Base-by-base conservation (phyloP, 2,888 invertebrate species). In the Meteorus cinctellus region DNA sequence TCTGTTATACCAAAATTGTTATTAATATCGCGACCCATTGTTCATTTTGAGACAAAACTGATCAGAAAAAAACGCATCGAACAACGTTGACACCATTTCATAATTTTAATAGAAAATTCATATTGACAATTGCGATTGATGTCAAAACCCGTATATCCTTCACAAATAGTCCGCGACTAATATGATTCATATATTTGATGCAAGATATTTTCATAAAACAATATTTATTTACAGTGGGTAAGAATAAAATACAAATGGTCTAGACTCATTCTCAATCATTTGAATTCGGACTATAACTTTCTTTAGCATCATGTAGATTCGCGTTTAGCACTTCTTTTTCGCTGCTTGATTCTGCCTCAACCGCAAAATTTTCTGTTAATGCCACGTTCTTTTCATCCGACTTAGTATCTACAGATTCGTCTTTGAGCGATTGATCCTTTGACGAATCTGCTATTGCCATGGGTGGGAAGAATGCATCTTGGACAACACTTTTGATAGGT, bases 401-500 rank as follows among this genome's bases (percentile, higher is more conserved):
- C 19, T n/a, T 6, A 8, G 6, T 4, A 16, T 62, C 34, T 48
- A 41, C 63, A 67, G 72, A 72, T 63, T 62, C 60, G 69, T 12
- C 31, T n/a, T n/a, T 14, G 8, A 48, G 2, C 63, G 4, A 2
- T 34, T 34, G n/a, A 24, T 36, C 14, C 1, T 8, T 65, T 6
- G n/a, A 29, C 14, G 62, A 16, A 8, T 68, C 68, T 27, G 45
- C 29, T 12, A 36, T 19, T 34, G 74, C 27, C 29, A 81, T 67
- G 27, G 83, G 76, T 10, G 85, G 78, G 60, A 84, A 36, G 59
- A 83, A 78, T 34, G 84, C 70, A 36, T 86, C 86, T 76, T 85
- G 84, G n/a, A 82, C 41, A 34, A 83, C 81, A 66, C 85, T 85
- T 80, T 86, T 87, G 14, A 89, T 84, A 5, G 90, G 90, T 48